Evolutionary conservation across 2,797 vertebrate genomes (phyloP).

Genomic region (Cuculus canorus): DNA sequence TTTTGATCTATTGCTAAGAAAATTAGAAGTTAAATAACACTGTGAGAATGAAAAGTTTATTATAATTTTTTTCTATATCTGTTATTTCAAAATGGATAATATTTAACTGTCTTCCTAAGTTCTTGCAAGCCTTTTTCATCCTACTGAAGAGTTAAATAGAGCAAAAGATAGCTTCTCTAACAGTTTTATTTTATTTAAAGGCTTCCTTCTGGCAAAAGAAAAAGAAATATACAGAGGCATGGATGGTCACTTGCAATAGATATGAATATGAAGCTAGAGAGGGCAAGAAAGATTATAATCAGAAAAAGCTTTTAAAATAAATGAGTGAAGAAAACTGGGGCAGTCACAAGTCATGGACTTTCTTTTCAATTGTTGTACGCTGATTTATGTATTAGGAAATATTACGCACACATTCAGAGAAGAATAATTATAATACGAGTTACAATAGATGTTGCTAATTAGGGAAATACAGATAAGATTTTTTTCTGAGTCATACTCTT

Average conservation of each 20-base stretch:
- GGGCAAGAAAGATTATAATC: background rate
- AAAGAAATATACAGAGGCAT: background rate
- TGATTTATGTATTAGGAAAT: background rate
- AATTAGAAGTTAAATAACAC: background rate
- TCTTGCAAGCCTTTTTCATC: background rate
- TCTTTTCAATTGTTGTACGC: background rate
- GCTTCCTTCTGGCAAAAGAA: background rate
- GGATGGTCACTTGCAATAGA: background rate
- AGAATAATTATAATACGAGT: background rate
- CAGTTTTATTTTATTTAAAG: constrained; percentile 25
- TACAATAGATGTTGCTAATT: background rate
- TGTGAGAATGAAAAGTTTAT: background rate
- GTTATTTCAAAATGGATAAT: background rate
- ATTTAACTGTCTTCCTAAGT: background rate
- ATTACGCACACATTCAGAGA: background rate
- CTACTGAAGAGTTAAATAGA: background rate
- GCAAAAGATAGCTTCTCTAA: background rate
- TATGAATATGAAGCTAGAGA: background rate
- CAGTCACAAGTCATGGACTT: background rate
- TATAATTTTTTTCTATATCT: background rate
- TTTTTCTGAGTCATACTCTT: constrained; percentile 3
- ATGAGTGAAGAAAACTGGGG: background rate
- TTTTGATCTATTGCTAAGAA: background rate
- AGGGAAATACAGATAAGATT: background rate
- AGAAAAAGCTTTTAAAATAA: constrained; percentile 41